These are phyloP conservation scores for Drosophila takahashii DNA, from an alignment of 1,140 invertebrate genomes.

Conservation along the genomic window DNA sequence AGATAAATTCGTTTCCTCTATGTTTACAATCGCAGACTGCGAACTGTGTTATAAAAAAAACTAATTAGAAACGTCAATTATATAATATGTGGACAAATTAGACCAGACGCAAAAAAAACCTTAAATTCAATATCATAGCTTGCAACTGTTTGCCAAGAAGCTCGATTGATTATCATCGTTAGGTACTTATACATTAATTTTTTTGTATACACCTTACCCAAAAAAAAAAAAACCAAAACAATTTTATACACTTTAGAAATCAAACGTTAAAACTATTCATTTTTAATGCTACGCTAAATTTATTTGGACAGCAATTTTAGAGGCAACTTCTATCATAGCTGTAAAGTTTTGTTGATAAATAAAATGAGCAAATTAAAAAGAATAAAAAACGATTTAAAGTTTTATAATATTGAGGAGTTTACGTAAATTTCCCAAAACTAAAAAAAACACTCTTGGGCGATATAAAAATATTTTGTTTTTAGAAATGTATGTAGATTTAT, in stretches of 20 bases:
- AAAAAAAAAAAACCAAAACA: background rate
- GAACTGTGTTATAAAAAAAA: background rate
- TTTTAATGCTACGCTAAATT: background rate
- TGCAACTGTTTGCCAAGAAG: constrained; percentile 3
- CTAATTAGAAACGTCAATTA: constrained; percentile 6
- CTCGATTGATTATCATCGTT: constrained; percentile 14
- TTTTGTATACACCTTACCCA: constrained; percentile 5
- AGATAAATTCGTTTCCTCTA: background rate
- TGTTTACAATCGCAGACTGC: background rate
- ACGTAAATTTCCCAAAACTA: background rate
- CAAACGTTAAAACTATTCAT: background rate
- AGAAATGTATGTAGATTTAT: constrained; percentile 19
- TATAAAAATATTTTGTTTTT: background rate
- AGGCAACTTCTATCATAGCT: background rate
- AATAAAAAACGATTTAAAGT: background rate
- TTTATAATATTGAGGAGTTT: background rate
- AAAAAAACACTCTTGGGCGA: background rate
- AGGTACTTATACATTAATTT: background rate
- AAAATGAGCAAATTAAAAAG: background rate
- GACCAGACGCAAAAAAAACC: background rate
- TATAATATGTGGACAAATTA: background rate
- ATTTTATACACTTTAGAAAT: background rate
- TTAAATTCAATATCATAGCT: constrained; percentile 11
- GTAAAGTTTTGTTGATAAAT: background rate
- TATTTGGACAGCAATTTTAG: background rate